Evolutionary conservation across 1,140 invertebrate species (phyloP).

Genomic region (Trichogramma pretiosum): DNA sequence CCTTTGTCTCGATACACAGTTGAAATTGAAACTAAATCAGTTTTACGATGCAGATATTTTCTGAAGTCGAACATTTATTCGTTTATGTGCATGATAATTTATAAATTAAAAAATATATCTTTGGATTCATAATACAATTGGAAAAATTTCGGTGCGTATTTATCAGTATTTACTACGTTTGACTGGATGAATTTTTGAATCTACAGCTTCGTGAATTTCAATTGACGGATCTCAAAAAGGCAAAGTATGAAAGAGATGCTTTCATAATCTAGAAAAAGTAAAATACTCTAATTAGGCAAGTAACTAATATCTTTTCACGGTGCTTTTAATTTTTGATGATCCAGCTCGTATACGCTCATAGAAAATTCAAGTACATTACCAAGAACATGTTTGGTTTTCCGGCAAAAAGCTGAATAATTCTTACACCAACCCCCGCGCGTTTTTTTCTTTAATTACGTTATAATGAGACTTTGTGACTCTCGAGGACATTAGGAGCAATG

Average conservation of each 20-base stretch:
- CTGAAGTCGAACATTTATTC: background rate
- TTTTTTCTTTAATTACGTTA: background rate
- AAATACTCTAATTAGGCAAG: background rate
- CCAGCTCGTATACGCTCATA: background rate
- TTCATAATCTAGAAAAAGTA: slow-evolving; percentile 6
- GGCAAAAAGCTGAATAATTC: too few species aligned
- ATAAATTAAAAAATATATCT: background rate
- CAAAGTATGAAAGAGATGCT: slow-evolving; percentile 6
- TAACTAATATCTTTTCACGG: background rate
- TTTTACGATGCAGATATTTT: too few species aligned
- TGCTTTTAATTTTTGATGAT: background rate
- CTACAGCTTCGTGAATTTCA: background rate
- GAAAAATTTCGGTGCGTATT: background rate
- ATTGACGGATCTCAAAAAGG: background rate
- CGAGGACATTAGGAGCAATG: background rate
- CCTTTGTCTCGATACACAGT: too few species aligned
- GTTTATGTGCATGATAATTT: background rate
- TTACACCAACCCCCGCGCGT: too few species aligned
- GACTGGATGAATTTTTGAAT: background rate
- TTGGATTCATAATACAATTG: background rate
- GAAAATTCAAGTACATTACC: background rate
- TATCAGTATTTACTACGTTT: background rate
- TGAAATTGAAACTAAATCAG: too few species aligned
- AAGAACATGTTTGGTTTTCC: background rate
- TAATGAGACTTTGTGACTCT: background rate